Percentiles rank a stretch among this genome's conserved stretches.
These are phyloP conservation scores for Chalcosyrphus nemorum DNA, from an alignment of 2,888 invertebrate species.

Conservation along the genomic window DNA sequence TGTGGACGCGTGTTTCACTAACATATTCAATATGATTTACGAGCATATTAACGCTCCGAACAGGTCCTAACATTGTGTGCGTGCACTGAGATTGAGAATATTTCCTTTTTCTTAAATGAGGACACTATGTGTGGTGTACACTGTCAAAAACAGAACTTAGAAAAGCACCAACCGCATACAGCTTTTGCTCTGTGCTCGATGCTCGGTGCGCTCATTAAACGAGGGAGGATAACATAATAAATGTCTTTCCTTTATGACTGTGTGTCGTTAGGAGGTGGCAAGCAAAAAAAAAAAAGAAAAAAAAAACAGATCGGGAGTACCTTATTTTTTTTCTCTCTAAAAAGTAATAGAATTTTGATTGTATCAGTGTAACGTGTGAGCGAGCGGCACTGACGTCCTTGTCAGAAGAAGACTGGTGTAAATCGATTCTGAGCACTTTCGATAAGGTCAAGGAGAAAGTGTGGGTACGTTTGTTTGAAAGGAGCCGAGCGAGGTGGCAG, in stretches of 20 bases:
- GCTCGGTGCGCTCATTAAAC: slow-evolving; percentile 32
- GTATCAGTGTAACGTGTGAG: slow-evolving; percentile 34
- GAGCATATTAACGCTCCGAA: slow-evolving; percentile 54
- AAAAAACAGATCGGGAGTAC: not conserved
- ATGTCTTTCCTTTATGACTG: slow-evolving; percentile 50
- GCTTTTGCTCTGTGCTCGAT: not conserved
- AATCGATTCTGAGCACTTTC: slow-evolving; percentile 57
- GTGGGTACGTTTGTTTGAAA: not conserved
- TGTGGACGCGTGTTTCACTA: slow-evolving; percentile 41
- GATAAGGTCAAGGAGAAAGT: slow-evolving; percentile 61
- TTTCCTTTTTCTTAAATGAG: not conserved
- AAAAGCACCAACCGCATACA: not conserved
- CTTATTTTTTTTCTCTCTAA: slow-evolving; percentile 6
- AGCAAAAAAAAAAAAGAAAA: too few species aligned
- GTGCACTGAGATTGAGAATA: slow-evolving; percentile 28
- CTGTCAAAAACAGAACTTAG: slow-evolving; percentile 32
- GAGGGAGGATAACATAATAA: slow-evolving; percentile 41
- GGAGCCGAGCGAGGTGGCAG: not conserved
- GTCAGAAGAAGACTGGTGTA: not conserved
- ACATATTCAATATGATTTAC: slow-evolving; percentile 65
- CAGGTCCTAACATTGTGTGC: slow-evolving; percentile 13
- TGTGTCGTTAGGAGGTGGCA: slow-evolving; percentile 6
- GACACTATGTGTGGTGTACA: not conserved
- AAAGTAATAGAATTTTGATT: slow-evolving; percentile 43
- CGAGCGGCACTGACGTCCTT: not conserved